Percentiles rank a stretch among this genome's conserved stretches.
phyloP scores from a whole-genome alignment of 1,140 invertebrate species.

The Apolygus lucorum region DNA sequence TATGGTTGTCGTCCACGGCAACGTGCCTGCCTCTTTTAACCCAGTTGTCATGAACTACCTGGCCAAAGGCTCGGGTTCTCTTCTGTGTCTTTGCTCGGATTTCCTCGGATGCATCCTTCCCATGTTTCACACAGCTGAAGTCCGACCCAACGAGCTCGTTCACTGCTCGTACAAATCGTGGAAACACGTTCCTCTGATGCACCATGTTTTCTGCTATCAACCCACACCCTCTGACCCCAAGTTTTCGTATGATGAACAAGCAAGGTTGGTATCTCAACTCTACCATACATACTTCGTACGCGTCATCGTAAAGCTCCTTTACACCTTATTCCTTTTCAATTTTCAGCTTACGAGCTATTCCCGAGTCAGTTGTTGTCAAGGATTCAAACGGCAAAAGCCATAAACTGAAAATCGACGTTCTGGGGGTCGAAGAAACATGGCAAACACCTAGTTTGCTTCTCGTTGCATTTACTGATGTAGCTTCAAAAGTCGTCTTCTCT shows the following conservation, averaged over 20 bases:
- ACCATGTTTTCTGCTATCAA: slow-evolving; percentile 79
- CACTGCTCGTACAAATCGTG: slow-evolving; percentile 72
- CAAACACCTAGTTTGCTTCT: slow-evolving; percentile 70
- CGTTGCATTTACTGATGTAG: slow-evolving; percentile 50
- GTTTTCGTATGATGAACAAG: slow-evolving; percentile 51
- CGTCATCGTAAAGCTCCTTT: too few relatives aligned
- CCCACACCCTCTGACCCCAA: slow-evolving; percentile 68
- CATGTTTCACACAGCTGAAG: slow-evolving; percentile 71
- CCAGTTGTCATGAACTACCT: slow-evolving; percentile 62
- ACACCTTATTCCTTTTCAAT: slow-evolving; percentile 24
- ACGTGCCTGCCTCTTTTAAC: slow-evolving; percentile 53
- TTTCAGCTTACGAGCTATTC: slow-evolving; percentile 41
- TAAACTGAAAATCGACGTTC: slow-evolving; percentile 59
- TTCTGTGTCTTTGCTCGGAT: slow-evolving; percentile 77
- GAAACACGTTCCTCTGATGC: slow-evolving; percentile 72
- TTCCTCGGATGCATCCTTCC: slow-evolving; percentile 64
- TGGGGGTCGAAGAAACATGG: slow-evolving; percentile 76
- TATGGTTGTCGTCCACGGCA: slow-evolving; percentile 67
- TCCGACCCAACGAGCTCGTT: slow-evolving; percentile 70
- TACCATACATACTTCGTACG: too few relatives aligned
- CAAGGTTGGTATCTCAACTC: slow-evolving; percentile 24
- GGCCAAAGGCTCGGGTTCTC: slow-evolving; percentile 54
- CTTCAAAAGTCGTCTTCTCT: slow-evolving; percentile 69
- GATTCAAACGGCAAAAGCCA: slow-evolving; percentile 57
- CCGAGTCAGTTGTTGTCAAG: slow-evolving; percentile 44